phyloP scores from a whole-genome alignment of 2,888 invertebrate genomes.

The Serripes groenlandicus region DNA sequence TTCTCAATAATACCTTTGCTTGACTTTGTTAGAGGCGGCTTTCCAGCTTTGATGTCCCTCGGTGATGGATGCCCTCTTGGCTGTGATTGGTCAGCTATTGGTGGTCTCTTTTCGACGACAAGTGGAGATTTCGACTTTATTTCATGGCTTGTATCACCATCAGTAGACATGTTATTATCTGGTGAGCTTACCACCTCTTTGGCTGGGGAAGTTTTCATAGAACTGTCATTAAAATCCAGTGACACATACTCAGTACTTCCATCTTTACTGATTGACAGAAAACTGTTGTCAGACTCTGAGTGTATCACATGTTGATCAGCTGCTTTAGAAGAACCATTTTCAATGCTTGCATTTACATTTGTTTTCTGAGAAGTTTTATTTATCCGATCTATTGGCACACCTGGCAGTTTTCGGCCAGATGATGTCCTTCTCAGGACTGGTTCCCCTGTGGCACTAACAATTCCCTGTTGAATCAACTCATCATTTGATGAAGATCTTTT shows the following conservation, averaged over 20 bases:
- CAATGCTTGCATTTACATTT: neutral
- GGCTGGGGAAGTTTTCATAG: constrained; percentile 25
- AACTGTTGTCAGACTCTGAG: constrained; percentile 53
- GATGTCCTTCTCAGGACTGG: constrained; percentile 51
- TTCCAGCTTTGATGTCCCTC: constrained; percentile 7
- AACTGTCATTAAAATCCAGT: constrained; percentile 44
- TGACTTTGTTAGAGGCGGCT: constrained; percentile 52
- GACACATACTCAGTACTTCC: constrained; percentile 62
- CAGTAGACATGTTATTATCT: neutral
- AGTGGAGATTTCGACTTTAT: constrained; percentile 7
- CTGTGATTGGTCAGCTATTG: constrained; percentile 7
- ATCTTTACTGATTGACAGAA: constrained; percentile 57
- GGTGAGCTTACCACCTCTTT: constrained; percentile 18
- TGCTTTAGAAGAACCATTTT: neutral
- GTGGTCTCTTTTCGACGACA: constrained; percentile 15
- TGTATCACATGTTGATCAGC: constrained; percentile 11
- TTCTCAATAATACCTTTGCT: constrained; percentile 33
- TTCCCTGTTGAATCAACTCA: constrained; percentile 8
- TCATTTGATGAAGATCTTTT: constrained; percentile 52
- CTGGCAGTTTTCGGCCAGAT: constrained; percentile 63
- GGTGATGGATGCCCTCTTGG: constrained; percentile 8
- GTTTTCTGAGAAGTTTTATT: constrained; percentile 15
- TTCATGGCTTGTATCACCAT: neutral
- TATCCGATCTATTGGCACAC: constrained; percentile 31
- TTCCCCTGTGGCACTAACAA: constrained; percentile 2